Evolutionary conservation across 2,113 vertebrate species (phyloP).

Genomic region (Pterocles gutturalis): DNA sequence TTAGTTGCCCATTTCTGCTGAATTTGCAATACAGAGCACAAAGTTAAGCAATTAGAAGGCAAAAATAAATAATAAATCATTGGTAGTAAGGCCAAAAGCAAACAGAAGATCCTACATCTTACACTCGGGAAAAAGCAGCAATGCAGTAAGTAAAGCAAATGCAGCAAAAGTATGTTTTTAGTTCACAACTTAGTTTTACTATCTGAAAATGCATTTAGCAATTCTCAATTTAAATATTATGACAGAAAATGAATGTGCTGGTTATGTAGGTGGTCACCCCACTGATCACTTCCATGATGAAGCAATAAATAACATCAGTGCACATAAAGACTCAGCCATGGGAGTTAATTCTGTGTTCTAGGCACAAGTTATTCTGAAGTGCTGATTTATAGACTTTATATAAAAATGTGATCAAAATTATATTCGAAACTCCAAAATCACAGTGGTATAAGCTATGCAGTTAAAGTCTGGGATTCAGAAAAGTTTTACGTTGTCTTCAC

Average conservation of each 20-base stretch:
- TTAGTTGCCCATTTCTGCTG: not conserved
- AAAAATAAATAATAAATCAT: not conserved
- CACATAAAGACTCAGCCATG: rapidly evolving
- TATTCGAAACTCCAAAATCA: not conserved
- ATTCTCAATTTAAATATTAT: not conserved
- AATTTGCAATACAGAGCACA: not conserved
- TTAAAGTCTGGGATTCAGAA: not conserved
- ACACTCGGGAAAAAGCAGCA: not conserved
- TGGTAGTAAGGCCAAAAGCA: not conserved
- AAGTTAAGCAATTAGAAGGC: not conserved
- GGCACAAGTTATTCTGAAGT: not conserved
- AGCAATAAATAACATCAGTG: not conserved
- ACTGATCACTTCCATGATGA: not conserved
- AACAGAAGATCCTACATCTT: not conserved
- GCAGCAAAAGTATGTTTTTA: not conserved
- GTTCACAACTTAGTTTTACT: not conserved
- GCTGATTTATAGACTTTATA: not conserved
- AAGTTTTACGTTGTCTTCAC: not conserved
- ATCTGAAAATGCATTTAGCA: not conserved
- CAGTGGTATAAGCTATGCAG: not conserved
- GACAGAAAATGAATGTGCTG: not conserved
- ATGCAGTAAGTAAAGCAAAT: not conserved
- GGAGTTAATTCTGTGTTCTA: not conserved
- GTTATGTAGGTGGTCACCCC: not conserved
- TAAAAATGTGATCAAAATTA: not conserved